Base-by-base conservation (phyloP, 1,140 invertebrate species). In the Cotesia typhae region DNA sequence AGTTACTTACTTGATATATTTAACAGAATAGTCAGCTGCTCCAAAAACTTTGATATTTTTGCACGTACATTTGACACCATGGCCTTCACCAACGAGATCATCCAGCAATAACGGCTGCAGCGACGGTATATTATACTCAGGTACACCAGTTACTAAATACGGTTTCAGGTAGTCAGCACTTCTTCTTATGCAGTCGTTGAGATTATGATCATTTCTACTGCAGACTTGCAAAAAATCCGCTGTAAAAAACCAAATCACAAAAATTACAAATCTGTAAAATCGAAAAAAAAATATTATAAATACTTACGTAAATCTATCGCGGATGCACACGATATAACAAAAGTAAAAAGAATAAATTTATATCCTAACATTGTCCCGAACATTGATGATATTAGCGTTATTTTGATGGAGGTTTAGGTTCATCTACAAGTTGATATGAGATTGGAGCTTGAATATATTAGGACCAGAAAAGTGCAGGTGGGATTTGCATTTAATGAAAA, bases 151-250 rank as follows among this genome's bases (percentile, higher is more conserved):
- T 47, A 75, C 77, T 0, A 87, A 72, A 57, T 82, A 80, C 0
- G 84, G 84, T 52, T 84, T 84, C 35, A 92, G 70, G 68, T 82
- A 77, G 65, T 89, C 85, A 1, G 90, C 87, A 41, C 89, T 88
- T 10, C 82, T 78, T 55, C 76, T 87, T 2, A 91, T 76, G 76
- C 91, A 92, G 17, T 87, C 79, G 7, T 88, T 84, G 5, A 91
- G 69, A 36, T 89, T 81, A 0, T 90, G 90, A 75, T 91, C 88
- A 69, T 82, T 87, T 68, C 83, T 84, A 52, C 87, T 87, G 76
- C 91, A 92, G 36, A 91, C 83, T 52, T 89, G 85, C 9, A 92
- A 79, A 71, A 90, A 92, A 37, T 89, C 87, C 20, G 91, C 91
- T 92, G 81, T 70, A 77, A 36, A 64, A 57, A 70, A 74, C 75